Evolutionary conservation across 2,888 invertebrate species (phyloP).

Genomic region (Acheta domesticus): DNA sequence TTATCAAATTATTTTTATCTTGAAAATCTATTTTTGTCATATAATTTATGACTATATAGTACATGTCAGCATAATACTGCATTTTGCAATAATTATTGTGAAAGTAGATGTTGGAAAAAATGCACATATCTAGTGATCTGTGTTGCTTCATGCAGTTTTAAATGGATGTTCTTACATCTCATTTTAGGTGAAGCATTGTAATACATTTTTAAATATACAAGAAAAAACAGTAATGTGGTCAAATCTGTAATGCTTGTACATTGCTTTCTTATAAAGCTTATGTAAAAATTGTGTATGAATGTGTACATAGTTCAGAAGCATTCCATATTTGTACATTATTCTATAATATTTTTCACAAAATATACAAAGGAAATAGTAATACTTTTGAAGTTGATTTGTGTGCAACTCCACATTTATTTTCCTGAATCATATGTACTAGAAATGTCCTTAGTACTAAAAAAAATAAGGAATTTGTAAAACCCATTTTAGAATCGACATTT

Average conservation of each 20-base stretch:
- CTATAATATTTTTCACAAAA: conserved; percentile 24
- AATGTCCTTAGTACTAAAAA: too few species aligned
- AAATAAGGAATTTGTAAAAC: too few species aligned
- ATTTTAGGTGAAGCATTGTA: too few species aligned
- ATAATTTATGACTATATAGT: too few species aligned
- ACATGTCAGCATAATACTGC: too few species aligned
- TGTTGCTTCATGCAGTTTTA: not conserved
- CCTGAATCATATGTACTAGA: too few species aligned
- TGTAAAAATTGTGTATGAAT: not conserved
- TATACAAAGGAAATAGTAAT: not conserved
- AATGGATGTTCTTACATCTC: not conserved
- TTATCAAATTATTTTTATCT: not conserved
- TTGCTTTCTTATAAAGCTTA: not conserved
- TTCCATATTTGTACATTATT: conserved; percentile 24
- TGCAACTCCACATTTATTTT: too few species aligned
- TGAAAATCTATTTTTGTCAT: not conserved
- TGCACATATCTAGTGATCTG: not conserved
- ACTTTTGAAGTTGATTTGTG: too few species aligned
- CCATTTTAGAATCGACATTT: too few species aligned
- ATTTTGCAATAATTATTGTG: not conserved
- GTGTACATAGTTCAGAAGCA: conserved; percentile 18
- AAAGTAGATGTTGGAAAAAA: too few species aligned
- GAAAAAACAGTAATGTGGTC: not conserved
- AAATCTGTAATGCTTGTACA: not conserved
- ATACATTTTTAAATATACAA: too few species aligned